A percentile compares a stretch with the other conserved stretches of the same genome.
Conservation (phyloP, 2,888 invertebrate genomes). For the Ctenicera cuprea region DNA sequence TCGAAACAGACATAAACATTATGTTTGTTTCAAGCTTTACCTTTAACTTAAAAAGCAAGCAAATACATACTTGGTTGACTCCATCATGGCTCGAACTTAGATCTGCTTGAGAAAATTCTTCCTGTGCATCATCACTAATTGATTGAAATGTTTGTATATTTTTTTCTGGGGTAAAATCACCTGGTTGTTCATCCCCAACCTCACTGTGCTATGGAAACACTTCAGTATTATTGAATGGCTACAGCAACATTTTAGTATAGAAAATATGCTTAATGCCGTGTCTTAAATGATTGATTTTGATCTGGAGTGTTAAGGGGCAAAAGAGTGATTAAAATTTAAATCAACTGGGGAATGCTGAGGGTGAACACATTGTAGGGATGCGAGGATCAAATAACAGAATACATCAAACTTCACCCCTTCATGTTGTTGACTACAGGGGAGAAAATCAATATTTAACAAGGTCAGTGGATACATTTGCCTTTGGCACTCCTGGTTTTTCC, state of each 20-base stretch:
- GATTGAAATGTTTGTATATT: constrained; percentile 51
- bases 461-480: constrained; percentile 57
- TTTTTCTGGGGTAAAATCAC: constrained; percentile 5
- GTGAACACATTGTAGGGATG: constrained; percentile 58
- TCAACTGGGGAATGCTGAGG: constrained; percentile 50
- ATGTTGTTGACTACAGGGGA: constrained; percentile 57
- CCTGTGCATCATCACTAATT: constrained; percentile 52
- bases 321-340: constrained; percentile 44
- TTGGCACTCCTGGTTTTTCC: constrained; percentile 60
- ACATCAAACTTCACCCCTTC: constrained; percentile 62
- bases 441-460: constrained; percentile 68
- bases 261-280: constrained; percentile 1
- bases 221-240: not conserved
- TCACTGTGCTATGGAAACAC: constrained; percentile 38
- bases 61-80: constrained; percentile 30
- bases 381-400: constrained; percentile 60
- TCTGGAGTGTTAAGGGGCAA: constrained; percentile 17
- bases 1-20: not conserved
- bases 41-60: not conserved
- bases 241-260: not conserved
- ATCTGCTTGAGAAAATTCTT: constrained; percentile 9
- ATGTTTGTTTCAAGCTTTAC: not conserved
- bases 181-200: constrained; percentile 30
- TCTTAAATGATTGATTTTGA: constrained; percentile 14
- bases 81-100: constrained; percentile 20